Percentiles rank a stretch among this genome's conserved stretches.
phyloP scores from a whole-genome alignment of 2,888 invertebrate species.

The Apamea epomidion region DNA sequence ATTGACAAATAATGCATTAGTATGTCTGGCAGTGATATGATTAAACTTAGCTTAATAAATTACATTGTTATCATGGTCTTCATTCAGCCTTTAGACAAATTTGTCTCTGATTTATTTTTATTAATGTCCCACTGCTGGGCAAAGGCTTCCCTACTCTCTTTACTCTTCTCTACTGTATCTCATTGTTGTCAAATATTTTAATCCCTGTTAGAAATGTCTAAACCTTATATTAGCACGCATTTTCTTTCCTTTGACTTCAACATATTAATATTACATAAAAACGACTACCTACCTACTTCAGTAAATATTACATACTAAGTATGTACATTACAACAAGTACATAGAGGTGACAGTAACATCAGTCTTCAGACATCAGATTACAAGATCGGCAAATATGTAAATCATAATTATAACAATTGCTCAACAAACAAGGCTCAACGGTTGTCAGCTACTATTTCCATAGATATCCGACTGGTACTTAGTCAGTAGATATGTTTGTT shows the following conservation, averaged over 20 bases:
- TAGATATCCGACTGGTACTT: slow-evolving; percentile 59
- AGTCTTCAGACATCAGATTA: slow-evolving; percentile 66
- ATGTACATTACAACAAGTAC: slow-evolving; percentile 30
- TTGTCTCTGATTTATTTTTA: neutral
- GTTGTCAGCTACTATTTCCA: slow-evolving; percentile 80
- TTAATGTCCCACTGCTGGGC: too few relatives aligned
- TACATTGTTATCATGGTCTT: neutral
- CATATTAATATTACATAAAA: neutral
- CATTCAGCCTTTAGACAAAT: neutral
- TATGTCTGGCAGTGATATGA: slow-evolving; percentile 32
- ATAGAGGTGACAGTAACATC: slow-evolving; percentile 61
- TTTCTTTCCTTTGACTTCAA: neutral
- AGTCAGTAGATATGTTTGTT: slow-evolving; percentile 45
- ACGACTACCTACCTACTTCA: neutral
- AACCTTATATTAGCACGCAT: neutral
- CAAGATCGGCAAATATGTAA: slow-evolving; percentile 73
- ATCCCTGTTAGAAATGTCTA: neutral
- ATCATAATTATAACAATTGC: slow-evolving; percentile 70
- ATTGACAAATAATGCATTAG: slow-evolving; percentile 43
- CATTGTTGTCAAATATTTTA: neutral
- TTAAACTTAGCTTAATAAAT: slow-evolving; percentile 24
- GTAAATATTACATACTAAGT: slow-evolving; percentile 29
- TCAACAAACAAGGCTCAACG: slow-evolving; percentile 75
- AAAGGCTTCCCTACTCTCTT: too few relatives aligned
- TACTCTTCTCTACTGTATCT: too few relatives aligned